Evolutionary conservation across 2,797 vertebrate species (phyloP).

Genomic region (Gastrophryne carolinensis): DNA sequence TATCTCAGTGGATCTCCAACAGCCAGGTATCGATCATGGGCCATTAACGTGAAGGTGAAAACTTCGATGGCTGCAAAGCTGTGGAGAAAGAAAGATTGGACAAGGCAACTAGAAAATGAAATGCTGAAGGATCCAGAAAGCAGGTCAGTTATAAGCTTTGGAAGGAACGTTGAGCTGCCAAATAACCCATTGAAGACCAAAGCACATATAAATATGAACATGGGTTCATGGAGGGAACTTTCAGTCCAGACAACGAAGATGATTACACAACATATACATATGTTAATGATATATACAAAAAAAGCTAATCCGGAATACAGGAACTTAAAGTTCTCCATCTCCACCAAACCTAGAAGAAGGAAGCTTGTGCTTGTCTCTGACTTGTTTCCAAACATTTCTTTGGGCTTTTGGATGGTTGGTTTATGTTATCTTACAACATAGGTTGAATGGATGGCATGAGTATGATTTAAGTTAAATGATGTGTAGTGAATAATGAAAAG

Average conservation of each 20-base stretch:
- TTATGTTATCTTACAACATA: no score
- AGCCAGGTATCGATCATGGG: slow-evolving; percentile 29
- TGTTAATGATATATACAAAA: background rate
- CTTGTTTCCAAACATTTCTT: no score
- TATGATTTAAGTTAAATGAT: no score
- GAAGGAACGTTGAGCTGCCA: slow-evolving; percentile 15
- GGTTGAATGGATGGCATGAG: no score
- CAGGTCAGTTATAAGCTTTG: slow-evolving; percentile 8
- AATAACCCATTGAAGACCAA: slow-evolving; percentile 31
- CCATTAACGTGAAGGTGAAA: slow-evolving; percentile 24
- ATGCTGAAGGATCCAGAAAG: background rate
- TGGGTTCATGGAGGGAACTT: slow-evolving; percentile 22
- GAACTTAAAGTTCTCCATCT: slow-evolving; percentile 15
- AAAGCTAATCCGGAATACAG: background rate
- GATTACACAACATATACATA: background rate
- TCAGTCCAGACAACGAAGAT: slow-evolving; percentile 12
- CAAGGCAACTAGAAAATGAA: background rate
- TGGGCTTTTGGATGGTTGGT: no score
- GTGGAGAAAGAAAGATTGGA: slow-evolving; percentile 2
- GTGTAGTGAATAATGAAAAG: no score
- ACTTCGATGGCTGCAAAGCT: slow-evolving; percentile 15
- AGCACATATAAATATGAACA: slow-evolving; percentile 22
- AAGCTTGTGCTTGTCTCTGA: background rate
- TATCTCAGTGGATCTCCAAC: slow-evolving; percentile 27
- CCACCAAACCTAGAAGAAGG: slow-evolving; percentile 21